Percentiles rank a stretch among this genome's conserved stretches.
phyloP scores from a whole-genome alignment of 2,113 vertebrate species.

The Plecotus auritus region DNA sequence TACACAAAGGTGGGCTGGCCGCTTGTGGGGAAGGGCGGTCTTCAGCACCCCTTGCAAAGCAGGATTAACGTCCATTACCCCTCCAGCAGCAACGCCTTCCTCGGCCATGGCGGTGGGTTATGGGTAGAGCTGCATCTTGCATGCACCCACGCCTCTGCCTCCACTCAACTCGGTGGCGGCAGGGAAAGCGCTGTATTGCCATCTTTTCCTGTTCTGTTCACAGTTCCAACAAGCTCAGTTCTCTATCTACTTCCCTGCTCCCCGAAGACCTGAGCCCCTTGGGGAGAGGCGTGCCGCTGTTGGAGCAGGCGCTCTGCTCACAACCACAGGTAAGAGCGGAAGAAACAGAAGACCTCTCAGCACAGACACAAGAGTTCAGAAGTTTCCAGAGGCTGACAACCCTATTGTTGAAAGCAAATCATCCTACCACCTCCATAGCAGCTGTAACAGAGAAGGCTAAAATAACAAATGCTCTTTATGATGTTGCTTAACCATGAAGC shows the following conservation, averaged over 20 bases:
- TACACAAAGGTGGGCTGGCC: too few species aligned
- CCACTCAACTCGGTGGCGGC: too few species aligned
- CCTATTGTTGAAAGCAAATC: background rate
- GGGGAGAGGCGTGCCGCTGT: background rate
- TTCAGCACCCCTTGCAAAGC: too few species aligned
- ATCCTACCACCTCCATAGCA: background rate
- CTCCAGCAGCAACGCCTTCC: too few species aligned
- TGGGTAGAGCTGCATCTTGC: too few species aligned
- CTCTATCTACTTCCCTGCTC: background rate
- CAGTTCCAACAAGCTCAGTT: background rate
- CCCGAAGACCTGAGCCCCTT: background rate
- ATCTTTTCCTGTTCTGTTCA: background rate
- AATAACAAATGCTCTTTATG: background rate
- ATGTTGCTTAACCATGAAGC: background rate
- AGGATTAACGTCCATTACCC: too few species aligned
- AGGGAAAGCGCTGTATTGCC: too few species aligned
- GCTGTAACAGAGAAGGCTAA: background rate
- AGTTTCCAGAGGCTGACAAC: background rate
- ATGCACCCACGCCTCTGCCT: too few species aligned
- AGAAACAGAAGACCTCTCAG: background rate
- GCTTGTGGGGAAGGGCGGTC: too few species aligned
- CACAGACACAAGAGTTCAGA: background rate
- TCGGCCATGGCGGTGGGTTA: too few species aligned
- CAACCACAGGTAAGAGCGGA: background rate
- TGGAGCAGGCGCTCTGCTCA: background rate